A percentile compares a stretch with the other conserved stretches of the same genome.
These are phyloP conservation scores for Anguilla rostrata DNA, from an alignment of 2,113 vertebrate genomes.

Conservation along the genomic window DNA sequence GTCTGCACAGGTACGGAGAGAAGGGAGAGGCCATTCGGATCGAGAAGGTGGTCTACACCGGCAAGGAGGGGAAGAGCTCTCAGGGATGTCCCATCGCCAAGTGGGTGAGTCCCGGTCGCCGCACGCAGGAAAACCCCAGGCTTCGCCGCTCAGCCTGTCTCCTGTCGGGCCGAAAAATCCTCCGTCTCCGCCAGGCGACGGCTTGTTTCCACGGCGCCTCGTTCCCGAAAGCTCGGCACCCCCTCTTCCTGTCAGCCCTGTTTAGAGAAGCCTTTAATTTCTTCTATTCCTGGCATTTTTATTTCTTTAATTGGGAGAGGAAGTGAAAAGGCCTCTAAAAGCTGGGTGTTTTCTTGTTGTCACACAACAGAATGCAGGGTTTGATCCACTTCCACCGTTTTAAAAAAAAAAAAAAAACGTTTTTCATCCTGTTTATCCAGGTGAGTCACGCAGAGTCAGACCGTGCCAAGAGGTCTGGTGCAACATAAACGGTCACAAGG, in stretches of 20 bases:
- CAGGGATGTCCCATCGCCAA: conserved; percentile 97
- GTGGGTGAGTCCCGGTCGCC: conserved; percentile 80
- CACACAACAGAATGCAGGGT: background rate
- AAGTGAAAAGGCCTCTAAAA: background rate
- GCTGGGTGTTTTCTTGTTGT: background rate
- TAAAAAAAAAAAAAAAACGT: too few relatives aligned
- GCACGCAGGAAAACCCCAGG: background rate
- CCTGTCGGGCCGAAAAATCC: too few relatives aligned
- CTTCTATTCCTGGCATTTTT: background rate
- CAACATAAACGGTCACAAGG: too few relatives aligned
- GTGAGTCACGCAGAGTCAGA: too few relatives aligned
- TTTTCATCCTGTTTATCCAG: too few relatives aligned
- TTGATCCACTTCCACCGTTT: too few relatives aligned
- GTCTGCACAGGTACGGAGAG: conserved; percentile 81
- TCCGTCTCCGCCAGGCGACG: background rate
- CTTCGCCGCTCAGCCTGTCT: background rate
- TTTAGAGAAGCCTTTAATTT: background rate
- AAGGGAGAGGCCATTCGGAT: conserved; percentile 93
- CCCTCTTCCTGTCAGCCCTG: background rate
- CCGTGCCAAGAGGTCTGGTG: too few relatives aligned
- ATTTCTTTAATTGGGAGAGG: background rate
- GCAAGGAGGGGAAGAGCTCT: conserved; percentile 95
- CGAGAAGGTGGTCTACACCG: conserved; percentile 94
- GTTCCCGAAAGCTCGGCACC: background rate
- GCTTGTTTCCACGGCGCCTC: background rate